These are phyloP conservation scores for Phortica okadai DNA, from an alignment of 2,888 invertebrate genomes.

Conservation along the genomic window DNA sequence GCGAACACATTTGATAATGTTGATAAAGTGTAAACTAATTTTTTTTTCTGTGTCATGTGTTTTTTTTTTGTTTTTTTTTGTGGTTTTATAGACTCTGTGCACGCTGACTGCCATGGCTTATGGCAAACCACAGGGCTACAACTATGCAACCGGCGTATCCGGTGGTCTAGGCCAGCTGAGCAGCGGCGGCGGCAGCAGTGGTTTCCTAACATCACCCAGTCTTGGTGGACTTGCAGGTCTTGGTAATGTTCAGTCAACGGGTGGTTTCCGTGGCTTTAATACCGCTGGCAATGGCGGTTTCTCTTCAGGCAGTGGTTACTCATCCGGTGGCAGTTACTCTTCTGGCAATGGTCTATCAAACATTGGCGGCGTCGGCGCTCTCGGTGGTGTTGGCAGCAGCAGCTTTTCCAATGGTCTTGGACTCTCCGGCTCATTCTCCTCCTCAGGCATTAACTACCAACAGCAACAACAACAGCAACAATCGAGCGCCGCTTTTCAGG, in stretches of 20 bases:
- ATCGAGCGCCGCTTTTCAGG: constrained; percentile 58
- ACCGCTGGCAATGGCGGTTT: not conserved
- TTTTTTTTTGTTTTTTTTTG: not conserved
- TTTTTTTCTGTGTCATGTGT: not conserved
- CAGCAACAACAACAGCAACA: constrained; percentile 48
- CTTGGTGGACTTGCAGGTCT: constrained; percentile 58
- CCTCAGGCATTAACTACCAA: constrained; percentile 42
- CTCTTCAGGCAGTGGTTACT: not conserved
- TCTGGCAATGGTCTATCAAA: constrained; percentile 27
- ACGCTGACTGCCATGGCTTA: constrained; percentile 55
- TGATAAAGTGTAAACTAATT: not conserved
- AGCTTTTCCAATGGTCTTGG: too few species aligned
- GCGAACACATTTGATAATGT: constrained; percentile 41
- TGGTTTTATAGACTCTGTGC: constrained; percentile 53
- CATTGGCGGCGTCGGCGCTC: constrained; percentile 36
- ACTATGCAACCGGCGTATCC: constrained; percentile 65
- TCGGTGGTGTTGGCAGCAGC: constrained; percentile 36
- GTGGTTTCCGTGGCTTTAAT: constrained; percentile 35
- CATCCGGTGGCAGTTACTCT: constrained; percentile 27
- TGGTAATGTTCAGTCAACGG: constrained; percentile 12
- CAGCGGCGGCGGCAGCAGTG: not conserved
- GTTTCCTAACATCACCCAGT: constrained; percentile 50
- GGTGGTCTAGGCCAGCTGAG: constrained; percentile 39
- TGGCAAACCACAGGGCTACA: constrained; percentile 70
- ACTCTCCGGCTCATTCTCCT: not conserved